Base-by-base conservation (phyloP, 2,113 vertebrate genomes). In the Channa argus region DNA sequence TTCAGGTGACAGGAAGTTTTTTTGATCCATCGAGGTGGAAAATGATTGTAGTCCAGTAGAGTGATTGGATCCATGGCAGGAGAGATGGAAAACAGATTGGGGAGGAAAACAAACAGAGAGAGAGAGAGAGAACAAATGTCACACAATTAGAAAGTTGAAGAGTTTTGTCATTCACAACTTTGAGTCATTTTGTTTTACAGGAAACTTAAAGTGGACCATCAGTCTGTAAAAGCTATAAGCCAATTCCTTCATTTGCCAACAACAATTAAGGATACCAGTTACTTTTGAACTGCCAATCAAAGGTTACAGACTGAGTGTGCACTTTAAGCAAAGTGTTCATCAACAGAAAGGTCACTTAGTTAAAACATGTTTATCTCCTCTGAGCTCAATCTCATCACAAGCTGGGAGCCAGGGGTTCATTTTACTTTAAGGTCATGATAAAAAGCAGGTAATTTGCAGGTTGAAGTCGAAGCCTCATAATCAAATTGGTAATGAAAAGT, bases 21-120 rank as follows among this genome's bases (percentile, higher is more conserved):
- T 84, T 75, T 80, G n/a, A 86, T 89, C 90, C 89, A 88, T 85
- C 79, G 62, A 85, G 76, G 84, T 61, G 71, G 79, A 74, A 86
- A 95, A 85, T 94, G 65, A 95, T 96, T 93, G 93, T 85, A 90
- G 95, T 97, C 96, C 96, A 14, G 94, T 70, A 93, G 91, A 93
- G 88, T 94, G 86, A 91, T 96, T 95, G 92, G 92, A 94, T 98
- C 96, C 97, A 93, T 93, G 95, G 92, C 93, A 87, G 71, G 71
- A 84, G 86, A 92, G 93, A 94, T 86, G 84, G 77, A 75, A 92
- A 90, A 94, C 90, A 94, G 92, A 95, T 94, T 94, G 89, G 77
- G 91, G 92, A 92, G 86, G 91, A 88, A 93, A 92, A 88, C 88
- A 95, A 90, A 94, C 8, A 94, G 89, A 92, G 36, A 78, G 44